A percentile compares a stretch with the other conserved stretches of the same genome.
phyloP scores from a whole-genome alignment of 2,888 invertebrate genomes.

The Apamea crenata region DNA sequence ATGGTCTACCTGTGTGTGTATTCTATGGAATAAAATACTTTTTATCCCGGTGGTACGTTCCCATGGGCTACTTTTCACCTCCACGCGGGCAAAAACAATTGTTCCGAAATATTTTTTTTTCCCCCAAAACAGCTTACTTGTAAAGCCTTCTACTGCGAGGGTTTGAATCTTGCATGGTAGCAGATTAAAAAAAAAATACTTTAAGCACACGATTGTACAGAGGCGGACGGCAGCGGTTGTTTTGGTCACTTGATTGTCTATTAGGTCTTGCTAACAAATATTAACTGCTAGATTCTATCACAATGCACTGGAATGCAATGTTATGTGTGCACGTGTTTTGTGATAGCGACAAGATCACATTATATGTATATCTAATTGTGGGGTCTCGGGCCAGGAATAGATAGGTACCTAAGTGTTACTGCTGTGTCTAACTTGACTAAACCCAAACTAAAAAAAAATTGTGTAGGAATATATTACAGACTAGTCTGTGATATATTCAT shows the following conservation, averaged over 20 bases:
- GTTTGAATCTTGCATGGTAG: background rate
- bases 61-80: background rate
- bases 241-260: background rate
- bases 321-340: background rate
- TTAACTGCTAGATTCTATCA: background rate
- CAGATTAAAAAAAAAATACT: too few species aligned
- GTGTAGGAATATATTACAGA: background rate
- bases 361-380: background rate
- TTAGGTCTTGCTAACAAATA: background rate
- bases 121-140: background rate
- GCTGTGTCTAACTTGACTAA: background rate
- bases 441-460: background rate
- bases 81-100: too few species aligned
- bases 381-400: slow-evolving; percentile 10
- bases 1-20: background rate
- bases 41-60: background rate
- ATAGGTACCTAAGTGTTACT: slow-evolving; percentile 5
- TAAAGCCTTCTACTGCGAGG: background rate
- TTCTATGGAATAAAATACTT: background rate
- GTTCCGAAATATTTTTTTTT: background rate
- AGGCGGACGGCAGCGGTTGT: too few species aligned
- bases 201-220: too few species aligned
- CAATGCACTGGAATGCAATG: background rate
- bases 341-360: slow-evolving; percentile 18
- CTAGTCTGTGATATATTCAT: background rate